Percentiles rank a stretch among this genome's conserved stretches.
Conservation (phyloP, 2,888 invertebrate genomes). For the Molorchus minor region DNA sequence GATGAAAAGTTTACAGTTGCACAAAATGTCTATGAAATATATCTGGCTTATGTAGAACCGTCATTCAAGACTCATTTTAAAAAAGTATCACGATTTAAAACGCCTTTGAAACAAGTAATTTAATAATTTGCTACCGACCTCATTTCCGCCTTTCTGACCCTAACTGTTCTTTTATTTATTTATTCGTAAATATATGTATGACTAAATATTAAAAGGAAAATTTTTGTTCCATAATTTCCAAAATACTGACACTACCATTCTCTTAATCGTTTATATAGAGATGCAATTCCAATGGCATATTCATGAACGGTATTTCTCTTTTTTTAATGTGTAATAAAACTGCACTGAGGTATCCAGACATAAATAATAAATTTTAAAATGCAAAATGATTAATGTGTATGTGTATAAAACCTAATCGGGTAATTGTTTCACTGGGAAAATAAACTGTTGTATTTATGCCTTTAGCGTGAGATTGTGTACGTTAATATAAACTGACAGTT, state of each 20-base stretch:
- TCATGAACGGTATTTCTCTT: no score
- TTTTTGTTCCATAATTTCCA: no score
- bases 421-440: slow-evolving; percentile 8
- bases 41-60: not conserved
- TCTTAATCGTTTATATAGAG: no score
- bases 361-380: slow-evolving; percentile 14
- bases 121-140: no score
- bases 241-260: no score
- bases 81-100: no score
- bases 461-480: slow-evolving; percentile 7
- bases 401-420: slow-evolving; percentile 14
- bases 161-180: not conserved
- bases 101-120: no score
- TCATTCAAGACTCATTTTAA: no score
- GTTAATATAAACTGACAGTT: slow-evolving; percentile 7
- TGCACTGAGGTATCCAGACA: slow-evolving; percentile 7
- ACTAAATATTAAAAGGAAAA: no score
- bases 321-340: slow-evolving; percentile 13
- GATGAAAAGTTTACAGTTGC: not conserved
- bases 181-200: slow-evolving; percentile 3
- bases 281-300: no score
- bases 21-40: not conserved
- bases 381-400: slow-evolving; percentile 10
- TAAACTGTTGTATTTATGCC: slow-evolving; percentile 18
- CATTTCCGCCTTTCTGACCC: slow-evolving; percentile 1